Base-by-base conservation (phyloP, 2,113 vertebrate genomes). In the Alethe diademata region DNA sequence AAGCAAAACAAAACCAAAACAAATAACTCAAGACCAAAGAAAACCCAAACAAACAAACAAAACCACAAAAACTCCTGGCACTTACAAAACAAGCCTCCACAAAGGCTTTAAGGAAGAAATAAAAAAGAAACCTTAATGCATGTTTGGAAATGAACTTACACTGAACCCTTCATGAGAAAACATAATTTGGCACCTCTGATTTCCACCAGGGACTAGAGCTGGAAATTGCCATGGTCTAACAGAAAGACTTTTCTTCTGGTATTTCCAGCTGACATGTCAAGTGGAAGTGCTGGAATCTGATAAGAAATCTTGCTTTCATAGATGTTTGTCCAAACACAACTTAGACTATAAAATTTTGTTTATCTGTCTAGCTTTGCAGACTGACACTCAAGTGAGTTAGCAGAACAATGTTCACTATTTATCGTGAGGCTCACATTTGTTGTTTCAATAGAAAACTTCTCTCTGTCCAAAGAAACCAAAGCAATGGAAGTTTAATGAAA, bases 181-280 rank as follows among this genome's bases (percentile, higher is more conserved):
- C 79, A 50, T 82, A 81, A 58, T 83, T 88, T 92, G 84, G 29
- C 84, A 93, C 54, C 40, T 90, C 78, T 90, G 33, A 61, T 79
- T 95, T 88, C 71, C 94, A 85, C 65, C 13, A 33, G 91, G 74
- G 74, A 83, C 45, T 86, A 65, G 54, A 82, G 50, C 42, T 95
- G 85, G 78, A 94, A 95, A 66, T 92, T 19, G 62, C 50, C 0
- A 0, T 54, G 11, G n/a, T 90, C 33, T 73, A 61, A 90, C 45
- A 95, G 72, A 95, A 93, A 43, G 56, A 18, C 61, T 95, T 95
- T 94, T 93, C 62, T 89, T 91, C 87, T 92, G 80, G 36, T 73
- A 91, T 95, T 96, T 97, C 94, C 91, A 96, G 66, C 22, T 73
- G 54, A 91, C 70, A 70, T 92, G 87, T 81, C 94, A 97, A 91